Base-by-base conservation (phyloP, 1,140 invertebrate species). In the Drosophila lacteicornis region DNA sequence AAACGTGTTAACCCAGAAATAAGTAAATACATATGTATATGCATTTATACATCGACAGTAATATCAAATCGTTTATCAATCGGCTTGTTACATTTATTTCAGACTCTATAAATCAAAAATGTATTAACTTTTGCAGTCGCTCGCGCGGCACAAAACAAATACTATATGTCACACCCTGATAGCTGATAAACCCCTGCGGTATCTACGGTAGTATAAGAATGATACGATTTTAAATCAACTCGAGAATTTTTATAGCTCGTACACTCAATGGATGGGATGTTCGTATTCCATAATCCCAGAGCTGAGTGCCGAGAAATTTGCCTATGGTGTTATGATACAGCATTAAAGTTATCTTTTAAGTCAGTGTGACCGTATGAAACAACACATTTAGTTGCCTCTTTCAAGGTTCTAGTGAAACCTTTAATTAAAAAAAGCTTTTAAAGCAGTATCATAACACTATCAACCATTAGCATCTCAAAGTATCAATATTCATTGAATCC, bases 11-110 rank as follows among this genome's bases (percentile, higher is more conserved):
- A 30, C 12, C 47, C 59, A 53, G n/a, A 42, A 57, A 8, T 33
- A 13, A 19, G 17, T 17, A 33, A 7, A 33, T 6, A n/a, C 9
- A 11, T 33, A 30, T 8, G 8, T 19, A 30, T 8, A 15, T 19
- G 7, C 12, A 19, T 36, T 0, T 22, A 40, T 38, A 38, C 19
- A 22, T 22, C 8, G 50, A 30, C 17, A 47, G 33, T 70, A 70
- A 70, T 70, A 68, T 46, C 11, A 70, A 70, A 55, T 55, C 67
- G 62, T 70, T 70, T 70, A 70, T 70, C 67, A 70, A 70, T 55
- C 49, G 67, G n/a, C 19, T 22, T 30, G 38, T 55, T 19, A 33
- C 22, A 67, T 70, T 68, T 40, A 70, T 67, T 55, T 68, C 33
- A 40, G 33, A 22, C 40, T 68, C 67, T 67, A 68, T 70, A 70